Conservation (phyloP, 2,888 invertebrate species). For the Cylloceria caligata region DNA sequence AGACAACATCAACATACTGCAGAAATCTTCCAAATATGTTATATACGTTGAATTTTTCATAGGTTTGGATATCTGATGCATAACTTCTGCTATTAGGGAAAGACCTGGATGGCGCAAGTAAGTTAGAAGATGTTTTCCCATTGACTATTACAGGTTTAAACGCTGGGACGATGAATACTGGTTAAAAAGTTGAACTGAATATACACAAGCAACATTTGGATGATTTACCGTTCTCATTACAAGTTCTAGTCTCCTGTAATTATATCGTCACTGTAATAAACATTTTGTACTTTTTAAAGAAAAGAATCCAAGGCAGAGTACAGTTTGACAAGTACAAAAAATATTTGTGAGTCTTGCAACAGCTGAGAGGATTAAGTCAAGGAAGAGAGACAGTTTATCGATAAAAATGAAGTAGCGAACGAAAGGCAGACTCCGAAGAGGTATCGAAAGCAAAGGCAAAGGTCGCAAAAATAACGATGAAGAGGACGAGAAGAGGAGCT, state of each 20-base stretch:
- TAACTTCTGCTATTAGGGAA: too few species aligned
- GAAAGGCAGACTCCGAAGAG: slow-evolving; percentile 10
- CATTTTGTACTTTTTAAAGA: neutral
- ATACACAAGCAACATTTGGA: neutral
- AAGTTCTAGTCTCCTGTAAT: neutral
- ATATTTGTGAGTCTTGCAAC: neutral
- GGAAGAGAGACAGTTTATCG: neutral
- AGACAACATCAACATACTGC: too few species aligned
- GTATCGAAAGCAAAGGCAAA: slow-evolving; percentile 30
- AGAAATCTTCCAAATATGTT: too few species aligned
- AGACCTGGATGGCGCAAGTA: neutral
- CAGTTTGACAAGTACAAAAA: neutral
- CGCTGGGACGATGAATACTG: neutral
- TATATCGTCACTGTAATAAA: neutral
- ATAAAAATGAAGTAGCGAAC: slow-evolving; percentile 8
- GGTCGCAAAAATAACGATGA: slow-evolving; percentile 29
- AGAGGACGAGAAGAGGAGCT: slow-evolving; percentile 21
- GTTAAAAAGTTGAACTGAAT: neutral
- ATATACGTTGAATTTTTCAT: too few species aligned
- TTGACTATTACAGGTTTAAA: neutral
- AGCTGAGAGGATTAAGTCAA: neutral
- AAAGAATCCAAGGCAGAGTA: neutral
- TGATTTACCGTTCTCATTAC: neutral
- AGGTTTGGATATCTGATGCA: too few species aligned
- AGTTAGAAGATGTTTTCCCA: neutral